Conservation (phyloP, 2,888 invertebrate genomes). For the Heptascelio sp. region DNA sequence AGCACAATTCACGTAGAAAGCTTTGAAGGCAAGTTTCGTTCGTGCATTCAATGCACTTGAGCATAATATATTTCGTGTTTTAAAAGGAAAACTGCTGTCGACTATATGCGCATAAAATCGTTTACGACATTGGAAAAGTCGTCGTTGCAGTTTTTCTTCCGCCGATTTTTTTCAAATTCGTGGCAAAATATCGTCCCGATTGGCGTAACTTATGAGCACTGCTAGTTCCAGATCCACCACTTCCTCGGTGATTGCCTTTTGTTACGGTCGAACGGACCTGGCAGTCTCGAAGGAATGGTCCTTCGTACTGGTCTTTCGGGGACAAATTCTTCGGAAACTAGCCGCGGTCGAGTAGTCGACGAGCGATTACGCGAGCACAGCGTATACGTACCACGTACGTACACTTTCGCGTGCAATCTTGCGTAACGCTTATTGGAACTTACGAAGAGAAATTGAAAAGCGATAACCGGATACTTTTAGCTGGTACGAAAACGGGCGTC, state of each 20-base stretch:
- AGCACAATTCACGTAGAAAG: slow-evolving; percentile 21
- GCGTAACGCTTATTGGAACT: slow-evolving; percentile 63
- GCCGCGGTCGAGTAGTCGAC: slow-evolving; percentile 48
- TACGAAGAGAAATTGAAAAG: slow-evolving; percentile 61
- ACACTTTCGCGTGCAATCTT: slow-evolving; percentile 66
- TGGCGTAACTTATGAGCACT: slow-evolving; percentile 79
- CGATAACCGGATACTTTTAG: slow-evolving; percentile 66
- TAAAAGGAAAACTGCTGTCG: slow-evolving; percentile 60
- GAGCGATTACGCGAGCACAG: slow-evolving; percentile 53
- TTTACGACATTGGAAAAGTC: slow-evolving; percentile 51
- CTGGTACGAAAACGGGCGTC: slow-evolving; percentile 47
- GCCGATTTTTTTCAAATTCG: slow-evolving; percentile 58
- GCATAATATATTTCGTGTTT: slow-evolving; percentile 61
- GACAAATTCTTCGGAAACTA: slow-evolving; percentile 59
- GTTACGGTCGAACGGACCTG: slow-evolving; percentile 78
- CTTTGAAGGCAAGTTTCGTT: slow-evolving; percentile 3
- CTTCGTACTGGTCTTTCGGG: slow-evolving; percentile 45
- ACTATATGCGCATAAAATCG: slow-evolving; percentile 56
- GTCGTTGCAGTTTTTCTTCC: slow-evolving; percentile 26
- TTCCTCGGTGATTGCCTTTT: slow-evolving; percentile 81
- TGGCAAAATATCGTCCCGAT: slow-evolving; percentile 79
- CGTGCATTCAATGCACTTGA: slow-evolving; percentile 40
- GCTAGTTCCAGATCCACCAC: slow-evolving; percentile 77
- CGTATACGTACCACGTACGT: slow-evolving; percentile 38
- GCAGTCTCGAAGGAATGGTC: slow-evolving; percentile 59